These are phyloP conservation scores for Brachypalpus laphriformis DNA, from an alignment of 2,888 invertebrate species.

Conservation along the genomic window DNA sequence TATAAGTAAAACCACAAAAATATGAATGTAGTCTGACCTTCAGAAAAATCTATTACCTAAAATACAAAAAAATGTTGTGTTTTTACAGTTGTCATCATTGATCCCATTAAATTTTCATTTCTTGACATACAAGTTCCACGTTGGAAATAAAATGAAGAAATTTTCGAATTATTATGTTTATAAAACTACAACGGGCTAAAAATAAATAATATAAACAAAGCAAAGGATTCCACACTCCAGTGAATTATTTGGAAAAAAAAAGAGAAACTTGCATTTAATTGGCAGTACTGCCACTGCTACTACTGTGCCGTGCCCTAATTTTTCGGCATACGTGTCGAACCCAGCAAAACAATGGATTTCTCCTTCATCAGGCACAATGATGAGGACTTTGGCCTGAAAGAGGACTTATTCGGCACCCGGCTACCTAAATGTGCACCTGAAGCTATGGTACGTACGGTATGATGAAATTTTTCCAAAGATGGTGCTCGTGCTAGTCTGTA, in stretches of 20 bases:
- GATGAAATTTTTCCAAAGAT: not conserved
- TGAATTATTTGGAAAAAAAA: not conserved
- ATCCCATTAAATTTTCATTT: not conserved
- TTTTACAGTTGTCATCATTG: not conserved
- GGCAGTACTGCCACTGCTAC: not conserved
- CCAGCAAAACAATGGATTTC: constrained; percentile 53
- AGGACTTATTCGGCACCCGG: constrained; percentile 50
- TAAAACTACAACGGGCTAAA: constrained; percentile 32
- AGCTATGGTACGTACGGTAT: constrained; percentile 61
- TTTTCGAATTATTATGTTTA: constrained; percentile 41
- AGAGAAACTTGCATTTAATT: not conserved
- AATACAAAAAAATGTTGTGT: not conserved
- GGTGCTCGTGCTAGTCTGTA: not conserved
- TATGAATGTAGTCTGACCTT: not conserved
- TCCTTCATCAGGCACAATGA: constrained; percentile 46
- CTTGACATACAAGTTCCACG: constrained; percentile 74
- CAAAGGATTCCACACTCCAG: constrained; percentile 1
- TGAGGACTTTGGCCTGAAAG: constrained; percentile 50
- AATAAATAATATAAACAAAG: constrained; percentile 58
- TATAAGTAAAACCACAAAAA: no score
- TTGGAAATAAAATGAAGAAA: constrained; percentile 70
- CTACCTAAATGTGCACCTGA: constrained; percentile 55
- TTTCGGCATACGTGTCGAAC: constrained; percentile 58
- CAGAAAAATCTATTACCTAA: not conserved
- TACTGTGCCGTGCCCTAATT: constrained; percentile 17